Evolutionary conservation across 2,888 invertebrate species (phyloP), one percentile per base, ranked within the genome.

Genomic region (Nomada ferruginata): DNA sequence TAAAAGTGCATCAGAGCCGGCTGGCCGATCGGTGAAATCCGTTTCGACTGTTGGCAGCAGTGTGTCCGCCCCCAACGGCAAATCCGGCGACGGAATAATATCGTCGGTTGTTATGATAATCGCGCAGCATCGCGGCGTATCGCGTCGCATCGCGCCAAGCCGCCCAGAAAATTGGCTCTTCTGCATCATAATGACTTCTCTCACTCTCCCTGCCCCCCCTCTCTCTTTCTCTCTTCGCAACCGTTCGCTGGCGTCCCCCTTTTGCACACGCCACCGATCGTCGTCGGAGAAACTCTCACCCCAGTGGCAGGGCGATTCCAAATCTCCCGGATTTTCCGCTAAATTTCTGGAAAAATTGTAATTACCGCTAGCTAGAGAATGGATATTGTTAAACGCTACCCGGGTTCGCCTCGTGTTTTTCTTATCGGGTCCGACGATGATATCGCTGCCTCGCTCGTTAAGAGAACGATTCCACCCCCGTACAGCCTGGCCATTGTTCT

Each of bases 111-210:
- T 93, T 93, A 93, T 93, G 93, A 93, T 93, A 94, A 94, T 93
- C 93, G 92, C 89, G 87, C 89, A 87, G 91, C 90, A 91, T 92
- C 91, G 92, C 91, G 89, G 91, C 92, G 91, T 90, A 90, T 91
- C 90, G 91, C 90, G 89, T 90, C 91, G 92, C 91, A 92, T 92
- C 92, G 91, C 91, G 91, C 91, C 93, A 93, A 93, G 93, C 93
- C 93, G 93, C 92, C 93, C 93, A 93, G 93, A 93, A 93, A 93
- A 93, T 93, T 93, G 93, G 92, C 93, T 93, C 93, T 92, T 93
- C 93, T 93, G 93, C 93, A 94, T 94, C 91, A 93, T 93, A 94
- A 94, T 94, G 93, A 93, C 92, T 91, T 91, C 90, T 85, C 84
- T 87, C 82, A 70, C 85, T 66, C 77, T 64, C 87, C 75, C 70